Evolutionary conservation across 2,797 vertebrate genomes (phyloP).

Genomic region (Epinephelus coioides): DNA sequence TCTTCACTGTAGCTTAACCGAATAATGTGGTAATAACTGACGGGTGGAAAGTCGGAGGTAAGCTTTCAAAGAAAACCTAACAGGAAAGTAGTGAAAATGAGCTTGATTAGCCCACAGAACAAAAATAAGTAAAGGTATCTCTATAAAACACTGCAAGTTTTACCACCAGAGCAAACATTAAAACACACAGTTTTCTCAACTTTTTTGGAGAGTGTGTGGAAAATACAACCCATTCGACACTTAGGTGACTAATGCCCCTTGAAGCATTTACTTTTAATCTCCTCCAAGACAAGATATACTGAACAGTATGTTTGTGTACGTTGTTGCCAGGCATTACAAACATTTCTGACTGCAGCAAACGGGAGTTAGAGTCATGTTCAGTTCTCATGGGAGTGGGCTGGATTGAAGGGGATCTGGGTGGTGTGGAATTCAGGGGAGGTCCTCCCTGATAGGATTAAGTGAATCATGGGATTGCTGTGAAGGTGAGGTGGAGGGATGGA

Average conservation of each 20-base stretch:
- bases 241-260: constrained; percentile 31
- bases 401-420: constrained; percentile 62
- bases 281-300: constrained; percentile 12
- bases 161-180: neutral
- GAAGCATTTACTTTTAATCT: constrained; percentile 30
- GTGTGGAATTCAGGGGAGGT: constrained; percentile 74
- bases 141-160: neutral
- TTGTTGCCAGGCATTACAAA: constrained; percentile 57
- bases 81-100: neutral
- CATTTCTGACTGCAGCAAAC: constrained; percentile 39
- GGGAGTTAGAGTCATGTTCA: constrained; percentile 25
- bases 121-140: neutral
- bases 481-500: constrained; percentile 51
- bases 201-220: constrained; percentile 11
- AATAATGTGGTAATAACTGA: constrained; percentile 12
- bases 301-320: constrained; percentile 21
- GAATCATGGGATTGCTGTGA: constrained; percentile 72
- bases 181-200: constrained; percentile 4
- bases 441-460: constrained; percentile 70
- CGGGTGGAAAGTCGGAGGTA: neutral
- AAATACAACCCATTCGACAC: constrained; percentile 9
- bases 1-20: neutral
- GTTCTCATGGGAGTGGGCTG: constrained; percentile 60
- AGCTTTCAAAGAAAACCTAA: neutral
- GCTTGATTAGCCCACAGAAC: neutral